Percentiles rank a stretch among this genome's conserved stretches.
phyloP scores from a whole-genome alignment of 2,113 vertebrate genomes.

The Megaceryle maxima region DNA sequence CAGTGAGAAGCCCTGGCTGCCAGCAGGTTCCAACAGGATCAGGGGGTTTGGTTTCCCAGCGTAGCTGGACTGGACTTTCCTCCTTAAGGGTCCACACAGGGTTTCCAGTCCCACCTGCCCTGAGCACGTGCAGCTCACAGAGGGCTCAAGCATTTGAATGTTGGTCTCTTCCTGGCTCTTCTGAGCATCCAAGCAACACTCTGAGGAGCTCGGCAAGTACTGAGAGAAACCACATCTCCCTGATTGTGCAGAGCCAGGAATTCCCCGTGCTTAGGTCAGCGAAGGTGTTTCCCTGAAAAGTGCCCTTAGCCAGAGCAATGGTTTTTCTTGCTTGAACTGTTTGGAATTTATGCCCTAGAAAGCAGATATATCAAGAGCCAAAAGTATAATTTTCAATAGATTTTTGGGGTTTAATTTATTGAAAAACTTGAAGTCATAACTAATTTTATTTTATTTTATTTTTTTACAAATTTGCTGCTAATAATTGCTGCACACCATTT shows the following conservation, averaged over 20 bases:
- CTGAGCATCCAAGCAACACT: background rate
- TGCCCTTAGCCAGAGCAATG: no score
- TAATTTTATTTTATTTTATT: background rate
- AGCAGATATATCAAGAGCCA: background rate
- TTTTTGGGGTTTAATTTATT: background rate
- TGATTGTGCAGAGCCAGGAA: background rate
- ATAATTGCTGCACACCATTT: background rate
- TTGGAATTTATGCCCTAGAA: background rate
- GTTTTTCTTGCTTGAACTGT: background rate
- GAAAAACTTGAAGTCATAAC: background rate
- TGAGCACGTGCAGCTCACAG: background rate
- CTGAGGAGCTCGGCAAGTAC: background rate
- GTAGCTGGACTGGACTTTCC: background rate
- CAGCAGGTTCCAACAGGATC: background rate
- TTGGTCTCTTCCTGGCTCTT: background rate
- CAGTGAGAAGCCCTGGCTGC: background rate
- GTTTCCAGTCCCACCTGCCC: background rate
- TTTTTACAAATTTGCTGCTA: background rate
- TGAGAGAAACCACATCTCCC: background rate
- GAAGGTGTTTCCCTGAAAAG: background rate
- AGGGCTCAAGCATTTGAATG: background rate
- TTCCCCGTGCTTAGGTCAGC: background rate
- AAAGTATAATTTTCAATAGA: background rate
- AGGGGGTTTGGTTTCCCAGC: background rate
- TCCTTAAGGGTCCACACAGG: background rate